Base-by-base conservation (phyloP, 2,797 vertebrate genomes). In the Xerus rutilus region DNA sequence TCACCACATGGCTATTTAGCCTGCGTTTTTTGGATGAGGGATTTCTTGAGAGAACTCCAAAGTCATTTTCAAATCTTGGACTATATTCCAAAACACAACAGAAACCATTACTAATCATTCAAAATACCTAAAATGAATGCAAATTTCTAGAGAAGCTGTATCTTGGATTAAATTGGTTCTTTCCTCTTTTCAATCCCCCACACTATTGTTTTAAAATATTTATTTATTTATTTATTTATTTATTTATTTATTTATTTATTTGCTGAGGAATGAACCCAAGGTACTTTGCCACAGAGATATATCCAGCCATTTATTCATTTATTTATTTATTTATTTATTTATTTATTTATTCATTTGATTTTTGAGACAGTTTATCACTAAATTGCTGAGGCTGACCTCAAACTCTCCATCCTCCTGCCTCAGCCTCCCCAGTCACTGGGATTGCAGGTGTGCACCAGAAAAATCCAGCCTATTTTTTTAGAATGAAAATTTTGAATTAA, bases 61-160 rank as follows among this genome's bases (percentile, higher is more conserved):
- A 67, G 79, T 87, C 49, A 65, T 79, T 90, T 85, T 57, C 11
- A n/a, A 74, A 76, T 70, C 39, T 30, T 74, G 39, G 74, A 82
- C 49, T 82, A 23, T 20, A 78, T 88, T 93, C 43, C 64, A 90
- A 90, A 91, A 25, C n/a, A 84, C 18, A 92, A 30, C 23, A 83
- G 49, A 89, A 5, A 73, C 5, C 67, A 25, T 74, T 76, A 64
- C 2, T 7, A 77, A 88, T 67, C 72, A 93, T 3, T 10, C 25
- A 72, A 88, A 73, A 45, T 64, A 86, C 3, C 57, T 74, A 92
- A 76, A 74, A 30, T 17, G 72, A 92, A 81, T 15, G 65, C 6
- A 73, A n/a, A 83, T 78, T 59, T 81, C 18, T 54, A 90, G 32
- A 73, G 10, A 88, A 74, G 4, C 5, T 10, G 3, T 81, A 65